phyloP scores from a whole-genome alignment of 1,140 invertebrate genomes.

The Uloborus diversus region DNA sequence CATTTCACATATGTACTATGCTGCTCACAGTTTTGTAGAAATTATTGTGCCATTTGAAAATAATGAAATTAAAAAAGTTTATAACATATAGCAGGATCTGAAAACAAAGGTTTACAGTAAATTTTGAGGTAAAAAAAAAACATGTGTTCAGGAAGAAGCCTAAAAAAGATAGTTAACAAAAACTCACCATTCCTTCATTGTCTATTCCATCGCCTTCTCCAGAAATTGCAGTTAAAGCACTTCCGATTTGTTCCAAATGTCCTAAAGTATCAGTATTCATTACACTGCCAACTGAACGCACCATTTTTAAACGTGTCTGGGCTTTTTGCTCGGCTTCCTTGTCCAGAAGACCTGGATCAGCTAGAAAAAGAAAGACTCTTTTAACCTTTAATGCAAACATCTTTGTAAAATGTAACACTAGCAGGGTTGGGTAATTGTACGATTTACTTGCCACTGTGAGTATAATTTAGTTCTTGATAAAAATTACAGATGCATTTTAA shows the following conservation, averaged over 20 bases:
- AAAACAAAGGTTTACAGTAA: background rate
- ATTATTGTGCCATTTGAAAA: too few species aligned
- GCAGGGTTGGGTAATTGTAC: too few species aligned
- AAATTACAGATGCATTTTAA: too few species aligned
- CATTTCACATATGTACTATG: too few species aligned
- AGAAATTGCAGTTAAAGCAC: constrained; percentile 60
- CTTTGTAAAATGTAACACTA: too few species aligned
- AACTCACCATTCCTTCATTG: constrained; percentile 59
- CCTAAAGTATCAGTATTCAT: constrained; percentile 61
- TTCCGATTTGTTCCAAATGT: constrained; percentile 60
- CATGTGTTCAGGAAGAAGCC: background rate
- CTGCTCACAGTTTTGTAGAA: too few species aligned
- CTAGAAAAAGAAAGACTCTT: background rate
- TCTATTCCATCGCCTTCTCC: constrained; percentile 60
- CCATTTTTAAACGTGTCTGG: constrained; percentile 58
- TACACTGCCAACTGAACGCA: constrained; percentile 59
- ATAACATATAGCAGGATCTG: background rate
- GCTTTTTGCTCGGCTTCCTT: constrained; percentile 59
- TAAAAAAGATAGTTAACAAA: constrained; percentile 6
- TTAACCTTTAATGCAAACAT: too few species aligned
- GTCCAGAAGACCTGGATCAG: constrained; percentile 55
- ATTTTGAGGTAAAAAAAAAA: background rate
- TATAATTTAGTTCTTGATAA: too few species aligned
- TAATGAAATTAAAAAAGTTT: background rate
- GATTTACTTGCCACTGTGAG: too few species aligned